Evolutionary conservation across 2,888 invertebrate species (phyloP), one percentile per base, ranked within the genome.

Genomic region (Lasioglossum figueresi): DNA sequence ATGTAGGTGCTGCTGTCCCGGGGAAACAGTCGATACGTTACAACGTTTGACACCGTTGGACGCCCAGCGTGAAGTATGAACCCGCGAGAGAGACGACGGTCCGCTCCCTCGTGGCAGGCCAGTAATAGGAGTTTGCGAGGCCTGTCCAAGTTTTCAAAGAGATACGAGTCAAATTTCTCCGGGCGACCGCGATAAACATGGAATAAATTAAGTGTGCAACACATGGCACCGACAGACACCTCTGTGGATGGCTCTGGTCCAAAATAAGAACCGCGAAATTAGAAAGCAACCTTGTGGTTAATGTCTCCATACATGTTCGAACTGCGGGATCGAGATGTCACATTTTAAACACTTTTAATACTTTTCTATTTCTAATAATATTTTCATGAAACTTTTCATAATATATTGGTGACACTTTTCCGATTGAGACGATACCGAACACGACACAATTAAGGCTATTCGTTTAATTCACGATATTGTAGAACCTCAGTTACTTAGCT

Each of bases 21-120:
- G 76, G 89, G 52, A 52, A 91, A 89, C 91, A 93, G 92, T 94
- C 93, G 92, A 94, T 93, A 93, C 92, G 93, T 94, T 92, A 93
- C 90, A 90, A 85, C 91, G 91, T 88, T 89, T 93, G 94, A 93
- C 94, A 92, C 85, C 79, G 88, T 63, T 87, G 91, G 91, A 90
- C 86, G 87, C 80, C 63, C 76, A 80, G 85, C 83, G 90, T 89
- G 88, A 90, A 89, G 89, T 86, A 89, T 88, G 89, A 89, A 88
- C 91, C 89, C 87, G 84, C 84, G 86, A 87, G 89, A 87, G 90
- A 91, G 52, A 52, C 91, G 89, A 89, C 89, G 89, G 85, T 85
- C 82, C 77, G 78, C 76, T 92, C 92, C 91, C 93, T 83, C 76
- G 91, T 89, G 93, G 88, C 89, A 89, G 86, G 76, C 87, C 86